phyloP scores from a whole-genome alignment of 2,113 vertebrate species.

The Proterorhinus semilunaris region DNA sequence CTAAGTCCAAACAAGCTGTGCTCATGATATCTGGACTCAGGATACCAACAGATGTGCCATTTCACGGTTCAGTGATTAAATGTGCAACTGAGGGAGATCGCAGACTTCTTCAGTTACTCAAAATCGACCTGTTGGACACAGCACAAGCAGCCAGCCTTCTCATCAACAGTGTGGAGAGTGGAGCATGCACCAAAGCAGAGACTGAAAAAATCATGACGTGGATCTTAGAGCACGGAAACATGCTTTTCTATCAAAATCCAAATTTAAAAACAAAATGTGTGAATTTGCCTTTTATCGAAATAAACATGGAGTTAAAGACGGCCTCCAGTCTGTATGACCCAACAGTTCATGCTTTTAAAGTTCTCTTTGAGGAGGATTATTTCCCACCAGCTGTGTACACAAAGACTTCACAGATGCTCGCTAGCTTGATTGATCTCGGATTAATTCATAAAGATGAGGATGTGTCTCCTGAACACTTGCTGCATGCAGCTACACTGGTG shows the following conservation, averaged over 20 bases:
- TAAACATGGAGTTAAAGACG: conserved; percentile 28
- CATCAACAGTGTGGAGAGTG: conserved; percentile 59
- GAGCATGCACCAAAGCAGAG: conserved; percentile 42
- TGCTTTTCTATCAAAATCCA: conserved; percentile 75
- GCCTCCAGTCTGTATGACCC: conserved; percentile 74
- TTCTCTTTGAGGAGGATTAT: conserved; percentile 70
- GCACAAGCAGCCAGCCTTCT: conserved; percentile 63
- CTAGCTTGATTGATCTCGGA: conserved; percentile 72
- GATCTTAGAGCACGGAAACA: conserved; percentile 75
- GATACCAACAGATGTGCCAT: conserved; percentile 68
- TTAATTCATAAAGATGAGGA: conserved; percentile 68
- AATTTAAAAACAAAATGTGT: conserved; percentile 59
- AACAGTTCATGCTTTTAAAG: conserved; percentile 61
- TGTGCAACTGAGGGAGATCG: conserved; percentile 78
- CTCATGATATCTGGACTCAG: conserved; percentile 56
- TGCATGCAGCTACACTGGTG: conserved; percentile 70
- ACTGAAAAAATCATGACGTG: conserved; percentile 75
- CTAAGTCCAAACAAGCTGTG: conserved; percentile 53
- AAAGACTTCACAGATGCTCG: conserved; percentile 54
- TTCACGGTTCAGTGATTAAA: conserved; percentile 69
- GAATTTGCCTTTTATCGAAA: conserved; percentile 65
- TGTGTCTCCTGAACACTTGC: conserved; percentile 66
- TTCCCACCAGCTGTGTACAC: conserved; percentile 74
- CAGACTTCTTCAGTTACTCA: conserved; percentile 71
- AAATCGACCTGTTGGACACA: conserved; percentile 55